Evolutionary conservation across 1,140 invertebrate genomes (phyloP), one percentile per base, ranked within the genome.

Genomic region (Cotesia vestalis): DNA sequence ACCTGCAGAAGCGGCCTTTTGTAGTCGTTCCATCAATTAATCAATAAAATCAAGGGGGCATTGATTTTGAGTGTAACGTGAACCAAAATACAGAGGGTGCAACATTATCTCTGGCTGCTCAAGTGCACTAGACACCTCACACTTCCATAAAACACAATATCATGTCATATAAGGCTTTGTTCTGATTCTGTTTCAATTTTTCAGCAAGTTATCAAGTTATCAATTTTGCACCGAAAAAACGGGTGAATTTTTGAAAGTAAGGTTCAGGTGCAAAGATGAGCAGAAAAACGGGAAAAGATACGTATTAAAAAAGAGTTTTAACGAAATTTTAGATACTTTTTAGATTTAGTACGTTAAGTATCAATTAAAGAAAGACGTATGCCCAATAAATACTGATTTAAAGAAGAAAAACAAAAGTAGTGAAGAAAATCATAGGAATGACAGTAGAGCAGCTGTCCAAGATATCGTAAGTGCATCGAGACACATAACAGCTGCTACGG

Each of bases 51-150:
- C 64, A 69, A 57, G 73, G 69, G 68, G 75, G 73, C 84, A 87
- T 86, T 85, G 84, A 85, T 86, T 64, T 46, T 46, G 6, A 72
- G 40, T 86, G 86, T 84, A 87, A 87, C 73, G 74, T 81, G 80
- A 87, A 83, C 83, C 80, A 84, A 77, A 81, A 77, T 46, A 11
- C 64, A 76, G 81, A 84, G 84, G 85, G 85, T 87, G 86, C 81
- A 86, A 86, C 80, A 75, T 76, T 83, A 86, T 86, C 80, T 76
- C 68, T 51, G 38, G 11, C 40, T n/a, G 9, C 59, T 27, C 57
- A 62, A 64, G 36, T 66, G 52, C 46, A 57, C 35, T 66, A 35
- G 14, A 34, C 36, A 34, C 20, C 17, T 27, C 38, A 51, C 34
- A 27, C 27, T 3, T 27, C 27, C 11, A 46, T 46, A 46, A 9